Evolutionary conservation across 2,888 invertebrate genomes (phyloP).

Genomic region (Hoplodrina blanda): DNA sequence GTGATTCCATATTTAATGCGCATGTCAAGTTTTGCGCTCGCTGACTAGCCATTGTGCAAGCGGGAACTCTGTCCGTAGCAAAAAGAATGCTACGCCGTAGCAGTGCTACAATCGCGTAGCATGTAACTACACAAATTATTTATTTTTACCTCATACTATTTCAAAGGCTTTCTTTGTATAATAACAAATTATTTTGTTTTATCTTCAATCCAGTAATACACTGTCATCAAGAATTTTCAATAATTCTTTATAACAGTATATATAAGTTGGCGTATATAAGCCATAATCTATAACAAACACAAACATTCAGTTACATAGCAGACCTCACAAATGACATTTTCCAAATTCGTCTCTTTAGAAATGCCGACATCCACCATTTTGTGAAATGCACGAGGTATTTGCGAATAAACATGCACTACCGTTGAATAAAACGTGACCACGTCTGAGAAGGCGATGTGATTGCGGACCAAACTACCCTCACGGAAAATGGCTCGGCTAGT

Average conservation of each 20-base stretch:
- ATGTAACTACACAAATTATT: not conserved
- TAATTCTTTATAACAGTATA: too few relatives aligned
- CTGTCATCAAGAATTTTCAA: not conserved
- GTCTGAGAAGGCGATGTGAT: slow-evolving; percentile 45
- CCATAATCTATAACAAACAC: not conserved
- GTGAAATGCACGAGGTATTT: slow-evolving; percentile 31
- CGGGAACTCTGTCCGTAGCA: not conserved
- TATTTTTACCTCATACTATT: not conserved
- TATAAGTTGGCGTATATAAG: too few relatives aligned
- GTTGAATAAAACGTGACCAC: slow-evolving; percentile 44
- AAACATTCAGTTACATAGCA: not conserved
- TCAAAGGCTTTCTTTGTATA: too few relatives aligned
- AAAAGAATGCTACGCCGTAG: slow-evolving; percentile 6
- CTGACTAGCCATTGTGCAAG: too few relatives aligned
- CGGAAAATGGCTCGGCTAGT: slow-evolving; percentile 15
- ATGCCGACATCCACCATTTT: slow-evolving; percentile 26
- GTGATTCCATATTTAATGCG: not conserved
- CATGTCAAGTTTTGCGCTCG: too few relatives aligned
- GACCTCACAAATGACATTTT: not conserved
- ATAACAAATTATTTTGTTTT: too few relatives aligned
- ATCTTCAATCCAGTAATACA: not conserved
- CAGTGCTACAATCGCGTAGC: not conserved
- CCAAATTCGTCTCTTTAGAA: slow-evolving; percentile 16
- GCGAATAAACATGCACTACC: slow-evolving; percentile 49
- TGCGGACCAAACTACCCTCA: slow-evolving; percentile 44